Conservation (phyloP, 2,797 vertebrate species). For the Hirundo rustica region DNA sequence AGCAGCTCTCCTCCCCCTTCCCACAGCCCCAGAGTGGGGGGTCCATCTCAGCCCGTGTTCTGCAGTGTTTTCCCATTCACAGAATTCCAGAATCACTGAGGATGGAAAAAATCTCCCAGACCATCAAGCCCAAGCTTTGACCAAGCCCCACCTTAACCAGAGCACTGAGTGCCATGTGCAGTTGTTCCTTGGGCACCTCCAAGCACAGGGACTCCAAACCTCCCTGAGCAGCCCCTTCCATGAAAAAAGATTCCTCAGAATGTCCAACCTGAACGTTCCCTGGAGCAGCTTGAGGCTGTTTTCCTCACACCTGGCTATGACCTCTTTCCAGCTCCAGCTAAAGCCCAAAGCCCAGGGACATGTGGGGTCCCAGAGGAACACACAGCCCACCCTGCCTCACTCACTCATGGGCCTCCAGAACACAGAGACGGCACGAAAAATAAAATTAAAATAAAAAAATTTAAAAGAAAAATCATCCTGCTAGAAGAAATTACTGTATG, state of each 20-base stretch:
- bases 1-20: background rate
- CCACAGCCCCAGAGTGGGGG: fast-evolving
- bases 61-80: fast-evolving
- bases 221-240: background rate
- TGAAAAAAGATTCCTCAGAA: background rate
- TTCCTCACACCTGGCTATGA: background rate
- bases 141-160: background rate
- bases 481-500: slow-evolving; percentile 22
- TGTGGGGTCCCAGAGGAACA: background rate
- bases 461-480: background rate
- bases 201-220: background rate
- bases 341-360: background rate
- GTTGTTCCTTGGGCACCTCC: background rate
- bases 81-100: background rate
- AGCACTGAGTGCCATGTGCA: background rate
- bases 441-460: background rate
- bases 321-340: background rate
- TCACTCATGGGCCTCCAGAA: background rate
- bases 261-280: background rate
- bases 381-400: background rate
- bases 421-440: background rate
- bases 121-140: background rate
- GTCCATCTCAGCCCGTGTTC: fast-evolving
- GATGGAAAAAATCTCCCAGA: background rate
- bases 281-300: background rate